A percentile compares a stretch with the other conserved stretches of the same genome.
Evolutionary conservation across 2,888 invertebrate genomes (phyloP).

Genomic region (Synergus itoensis): DNA sequence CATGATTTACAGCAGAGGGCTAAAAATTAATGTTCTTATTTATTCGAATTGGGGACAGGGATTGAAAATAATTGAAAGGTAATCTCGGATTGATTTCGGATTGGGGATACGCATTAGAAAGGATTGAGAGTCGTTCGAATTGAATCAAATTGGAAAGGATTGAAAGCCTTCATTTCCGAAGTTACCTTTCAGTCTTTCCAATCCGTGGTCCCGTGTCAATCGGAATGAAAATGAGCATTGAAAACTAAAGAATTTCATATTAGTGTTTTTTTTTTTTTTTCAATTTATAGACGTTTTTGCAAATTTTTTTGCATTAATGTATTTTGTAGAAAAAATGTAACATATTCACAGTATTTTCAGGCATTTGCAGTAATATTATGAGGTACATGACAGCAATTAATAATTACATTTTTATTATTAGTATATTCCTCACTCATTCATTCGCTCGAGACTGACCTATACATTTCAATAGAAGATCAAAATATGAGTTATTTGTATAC

Average conservation of each 20-base stretch:
- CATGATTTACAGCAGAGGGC: not conserved
- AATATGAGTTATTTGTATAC: conserved; percentile 4
- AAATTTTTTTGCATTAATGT: conserved; percentile 21
- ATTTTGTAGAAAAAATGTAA: conserved; percentile 38
- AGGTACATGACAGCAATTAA: conserved; percentile 28
- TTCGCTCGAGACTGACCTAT: not conserved
- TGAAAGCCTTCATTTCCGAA: too few relatives aligned
- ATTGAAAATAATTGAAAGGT: too few relatives aligned
- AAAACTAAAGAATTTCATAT: not conserved
- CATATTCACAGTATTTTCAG: conserved; percentile 10
- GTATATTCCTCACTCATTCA: conserved; percentile 25
- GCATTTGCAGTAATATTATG: conserved; percentile 12
- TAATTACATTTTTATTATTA: conserved; percentile 15
- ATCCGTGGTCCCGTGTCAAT: too few relatives aligned
- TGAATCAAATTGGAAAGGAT: too few relatives aligned
- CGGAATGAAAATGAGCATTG: not conserved
- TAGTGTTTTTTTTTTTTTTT: not conserved
- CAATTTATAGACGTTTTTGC: not conserved
- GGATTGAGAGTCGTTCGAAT: too few relatives aligned
- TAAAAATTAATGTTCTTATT: too few relatives aligned
- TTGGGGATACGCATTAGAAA: too few relatives aligned
- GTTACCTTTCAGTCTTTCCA: too few relatives aligned
- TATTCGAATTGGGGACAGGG: too few relatives aligned
- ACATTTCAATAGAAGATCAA: not conserved
- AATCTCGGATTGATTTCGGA: too few relatives aligned